A percentile compares a stretch with the other conserved stretches of the same genome.
Evolutionary conservation across 2,113 vertebrate genomes (phyloP).

Genomic region (Plectropomus leopardus): DNA sequence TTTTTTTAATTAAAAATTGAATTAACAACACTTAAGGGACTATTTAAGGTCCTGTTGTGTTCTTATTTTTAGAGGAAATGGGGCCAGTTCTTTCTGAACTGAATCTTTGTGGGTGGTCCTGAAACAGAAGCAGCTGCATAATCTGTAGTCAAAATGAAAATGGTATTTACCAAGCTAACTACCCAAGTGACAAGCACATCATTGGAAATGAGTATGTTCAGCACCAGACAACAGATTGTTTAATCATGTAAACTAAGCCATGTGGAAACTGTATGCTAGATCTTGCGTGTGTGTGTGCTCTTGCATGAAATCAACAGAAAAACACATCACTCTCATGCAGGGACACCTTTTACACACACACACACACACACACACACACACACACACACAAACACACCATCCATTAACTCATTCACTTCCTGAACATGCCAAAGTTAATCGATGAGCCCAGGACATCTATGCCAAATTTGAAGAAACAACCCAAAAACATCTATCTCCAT

Average conservation of each 20-base stretch:
- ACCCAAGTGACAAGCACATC: constrained; percentile 12
- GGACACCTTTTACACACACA: constrained; percentile 21
- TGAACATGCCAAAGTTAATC: constrained; percentile 7
- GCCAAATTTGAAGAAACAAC: no score
- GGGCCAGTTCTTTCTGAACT: no score
- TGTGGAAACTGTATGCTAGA: constrained; percentile 21
- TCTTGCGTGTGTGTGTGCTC: background rate
- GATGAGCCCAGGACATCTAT: no score
- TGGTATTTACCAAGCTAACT: background rate
- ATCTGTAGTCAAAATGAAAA: background rate
- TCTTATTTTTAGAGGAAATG: no score
- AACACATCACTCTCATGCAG: background rate
- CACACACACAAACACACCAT: no score
- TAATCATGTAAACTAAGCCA: constrained; percentile 40
- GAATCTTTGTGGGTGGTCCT: background rate
- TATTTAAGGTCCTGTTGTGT: no score
- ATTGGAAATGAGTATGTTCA: constrained; percentile 14
- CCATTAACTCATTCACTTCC: constrained; percentile 5
- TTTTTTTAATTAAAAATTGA: no score
- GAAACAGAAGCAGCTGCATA: background rate
- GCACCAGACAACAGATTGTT: constrained; percentile 27
- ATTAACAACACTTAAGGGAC: no score
- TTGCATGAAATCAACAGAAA: constrained; percentile 33
- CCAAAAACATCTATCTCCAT: no score
- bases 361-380: background rate